A percentile compares a stretch with the other conserved stretches of the same genome.
phyloP scores from a whole-genome alignment of 1,140 invertebrate species.

The Pentalonia nigronervosa region DNA sequence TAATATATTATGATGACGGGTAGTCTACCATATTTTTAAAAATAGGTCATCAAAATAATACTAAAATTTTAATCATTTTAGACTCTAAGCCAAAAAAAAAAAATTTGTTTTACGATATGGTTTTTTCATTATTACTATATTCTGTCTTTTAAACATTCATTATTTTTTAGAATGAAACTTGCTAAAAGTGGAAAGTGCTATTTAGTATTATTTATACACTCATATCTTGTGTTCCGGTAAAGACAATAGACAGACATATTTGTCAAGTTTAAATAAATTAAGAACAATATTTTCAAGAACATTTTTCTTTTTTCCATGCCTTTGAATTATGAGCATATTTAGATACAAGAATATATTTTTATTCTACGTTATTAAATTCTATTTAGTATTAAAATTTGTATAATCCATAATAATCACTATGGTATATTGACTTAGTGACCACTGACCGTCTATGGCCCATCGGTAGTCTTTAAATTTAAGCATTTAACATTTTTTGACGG shows the following conservation, averaged over 20 bases:
- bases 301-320: too few species aligned
- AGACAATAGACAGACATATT: not conserved
- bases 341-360: not conserved
- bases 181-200: too few species aligned
- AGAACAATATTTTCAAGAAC: not conserved
- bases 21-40: not conserved
- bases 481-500: too few species aligned
- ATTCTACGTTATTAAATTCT: not conserved
- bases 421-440: too few species aligned
- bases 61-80: not conserved
- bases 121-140: not conserved
- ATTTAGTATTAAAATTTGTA: not conserved
- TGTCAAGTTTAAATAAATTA: not conserved
- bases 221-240: not conserved
- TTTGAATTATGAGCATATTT: not conserved
- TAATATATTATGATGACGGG: not conserved
- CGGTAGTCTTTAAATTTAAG: too few species aligned
- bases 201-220: not conserved
- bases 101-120: not conserved
- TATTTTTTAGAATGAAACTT: not conserved
- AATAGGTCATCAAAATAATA: slow-evolving; percentile 10
- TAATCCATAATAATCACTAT: too few species aligned
- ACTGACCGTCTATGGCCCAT: too few species aligned
- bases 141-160: not conserved
- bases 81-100: not conserved